Conservation (phyloP, 2,113 vertebrate genomes). For the Manacus vitellinus region DNA sequence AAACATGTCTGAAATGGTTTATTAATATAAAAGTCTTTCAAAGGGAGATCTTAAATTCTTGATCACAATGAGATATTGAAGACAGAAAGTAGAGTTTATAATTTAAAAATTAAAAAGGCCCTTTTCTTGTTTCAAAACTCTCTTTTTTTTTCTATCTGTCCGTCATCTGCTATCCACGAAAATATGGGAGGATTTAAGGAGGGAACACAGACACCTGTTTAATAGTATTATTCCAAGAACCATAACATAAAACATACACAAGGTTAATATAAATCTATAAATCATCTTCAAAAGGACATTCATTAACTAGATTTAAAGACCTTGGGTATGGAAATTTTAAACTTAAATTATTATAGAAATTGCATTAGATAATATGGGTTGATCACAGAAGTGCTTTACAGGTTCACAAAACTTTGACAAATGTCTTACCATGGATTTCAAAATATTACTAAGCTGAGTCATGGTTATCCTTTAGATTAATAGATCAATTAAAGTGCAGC, state of each 20-base stretch:
- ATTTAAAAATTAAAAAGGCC: neutral
- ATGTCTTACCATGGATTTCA: neutral
- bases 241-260: neutral
- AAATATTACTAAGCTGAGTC: neutral
- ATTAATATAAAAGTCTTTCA: conserved; percentile 47
- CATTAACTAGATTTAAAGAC: neutral
- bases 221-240: neutral
- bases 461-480: neutral
- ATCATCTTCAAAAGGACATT: neutral
- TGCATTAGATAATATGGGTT: neutral
- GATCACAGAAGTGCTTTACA: neutral
- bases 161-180: neutral
- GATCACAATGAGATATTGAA: conserved; percentile 16
- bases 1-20: conserved; percentile 25
- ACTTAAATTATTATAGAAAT: neutral
- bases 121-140: neutral
- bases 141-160: neutral
- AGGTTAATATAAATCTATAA: neutral
- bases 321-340: neutral
- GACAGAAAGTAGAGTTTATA: neutral
- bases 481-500: neutral
- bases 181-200: neutral
- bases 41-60: conserved; percentile 45
- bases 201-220: neutral
- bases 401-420: neutral